phyloP scores from a whole-genome alignment of 1,140 invertebrate genomes.

The Neodiprion fabricii region DNA sequence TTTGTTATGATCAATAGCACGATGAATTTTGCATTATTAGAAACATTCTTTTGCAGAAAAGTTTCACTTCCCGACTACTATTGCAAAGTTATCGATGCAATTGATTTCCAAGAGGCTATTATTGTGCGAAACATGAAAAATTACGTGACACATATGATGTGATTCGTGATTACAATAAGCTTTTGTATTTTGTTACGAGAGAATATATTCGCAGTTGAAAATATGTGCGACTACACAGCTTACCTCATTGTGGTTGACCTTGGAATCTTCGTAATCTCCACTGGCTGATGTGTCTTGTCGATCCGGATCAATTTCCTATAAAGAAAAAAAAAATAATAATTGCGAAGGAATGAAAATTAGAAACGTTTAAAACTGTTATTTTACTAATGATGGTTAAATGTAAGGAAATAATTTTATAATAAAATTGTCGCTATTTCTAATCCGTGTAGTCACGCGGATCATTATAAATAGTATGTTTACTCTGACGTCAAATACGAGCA shows the following conservation, averaged over 20 bases:
- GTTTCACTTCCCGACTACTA: too few relatives aligned
- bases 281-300: constrained; percentile 61
- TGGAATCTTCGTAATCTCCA: constrained; percentile 62
- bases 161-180: too few relatives aligned
- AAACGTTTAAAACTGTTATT: background rate
- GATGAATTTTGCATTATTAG: too few relatives aligned
- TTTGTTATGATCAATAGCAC: too few relatives aligned
- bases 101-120: too few relatives aligned
- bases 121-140: too few relatives aligned
- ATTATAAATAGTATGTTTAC: constrained; percentile 25
- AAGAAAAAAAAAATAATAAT: constrained; percentile 34
- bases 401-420: background rate
- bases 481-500: constrained; percentile 30
- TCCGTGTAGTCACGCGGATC: constrained; percentile 9
- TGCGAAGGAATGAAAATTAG: background rate
- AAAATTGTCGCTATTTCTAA: background rate
- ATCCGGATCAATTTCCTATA: constrained; percentile 69
- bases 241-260: constrained; percentile 66
- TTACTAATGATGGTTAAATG: background rate
- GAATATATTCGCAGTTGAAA: too few relatives aligned
- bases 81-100: too few relatives aligned
- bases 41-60: too few relatives aligned
- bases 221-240: constrained; percentile 29
- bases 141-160: too few relatives aligned
- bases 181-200: too few relatives aligned